These are phyloP conservation scores for Chelon labrosus DNA, from an alignment of 2,797 vertebrate genomes.

Conservation along the genomic window DNA sequence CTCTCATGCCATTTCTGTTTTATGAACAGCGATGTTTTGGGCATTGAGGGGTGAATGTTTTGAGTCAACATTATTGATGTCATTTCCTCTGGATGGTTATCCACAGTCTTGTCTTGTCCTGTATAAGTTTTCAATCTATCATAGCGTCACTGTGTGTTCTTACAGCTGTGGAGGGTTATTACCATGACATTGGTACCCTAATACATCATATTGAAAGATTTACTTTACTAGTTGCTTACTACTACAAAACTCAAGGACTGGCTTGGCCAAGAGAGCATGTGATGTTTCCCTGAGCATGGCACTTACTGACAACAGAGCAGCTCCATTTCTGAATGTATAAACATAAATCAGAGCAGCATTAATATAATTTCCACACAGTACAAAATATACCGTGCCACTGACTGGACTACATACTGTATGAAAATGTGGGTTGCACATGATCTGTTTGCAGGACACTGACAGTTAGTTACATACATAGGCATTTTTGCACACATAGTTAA, in stretches of 20 bases:
- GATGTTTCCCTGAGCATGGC: not conserved
- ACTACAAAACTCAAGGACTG: not conserved
- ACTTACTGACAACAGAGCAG: constrained; percentile 1
- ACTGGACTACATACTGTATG: constrained; percentile 8
- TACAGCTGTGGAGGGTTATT: not conserved
- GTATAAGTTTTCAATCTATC: not conserved
- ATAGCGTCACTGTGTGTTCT: not conserved
- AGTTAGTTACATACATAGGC: constrained; percentile 16
- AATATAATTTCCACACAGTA: not conserved
- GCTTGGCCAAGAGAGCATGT: not conserved
- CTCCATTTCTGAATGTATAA: constrained; percentile 21
- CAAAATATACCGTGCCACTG: constrained; percentile 17
- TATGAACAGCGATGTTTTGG: not conserved
- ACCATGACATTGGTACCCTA: not conserved
- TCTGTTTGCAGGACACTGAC: constrained; percentile 28
- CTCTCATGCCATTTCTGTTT: not conserved
- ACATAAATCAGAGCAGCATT: constrained; percentile 6
- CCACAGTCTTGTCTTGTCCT: not conserved
- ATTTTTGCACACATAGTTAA: constrained; percentile 59
- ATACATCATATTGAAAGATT: not conserved
- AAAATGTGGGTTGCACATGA: not conserved
- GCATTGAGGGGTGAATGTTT: not conserved
- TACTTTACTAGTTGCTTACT: not conserved
- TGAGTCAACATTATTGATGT: not conserved
- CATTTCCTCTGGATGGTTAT: not conserved